Evolutionary conservation across 2,888 invertebrate species (phyloP), one percentile per base, ranked within the genome.

Genomic region (Lithophane semibrunnea): DNA sequence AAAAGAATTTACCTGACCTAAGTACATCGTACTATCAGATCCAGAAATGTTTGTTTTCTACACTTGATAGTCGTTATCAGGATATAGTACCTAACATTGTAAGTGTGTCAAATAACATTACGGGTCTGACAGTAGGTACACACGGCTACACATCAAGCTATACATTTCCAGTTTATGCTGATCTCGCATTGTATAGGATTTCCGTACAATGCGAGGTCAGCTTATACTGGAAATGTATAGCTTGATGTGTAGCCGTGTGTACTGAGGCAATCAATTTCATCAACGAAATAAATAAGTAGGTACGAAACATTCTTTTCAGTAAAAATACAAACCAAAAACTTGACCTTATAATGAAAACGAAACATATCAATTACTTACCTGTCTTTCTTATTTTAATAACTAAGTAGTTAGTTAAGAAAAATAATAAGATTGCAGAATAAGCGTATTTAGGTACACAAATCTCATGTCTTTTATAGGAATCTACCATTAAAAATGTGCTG

Each of bases 341-440:
- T 61, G 37, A 72, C 66, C 60, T 65, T 68, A 71, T 63, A 60
- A 24, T 68, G n/a, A 54, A 68, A 86, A 79, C 71, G 75, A 86
- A 69, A 85, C 85, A 86, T 85, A 85, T 85, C 86, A 85, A 86
- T 66, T 58, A 74, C 4, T 4, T 24, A 58, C 63, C 54, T 65
- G 66, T 68, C 74, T 80, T 78, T 83, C 65, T 80, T 85, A 77
- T 80, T 77, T 73, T 65, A 77, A 64, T 68, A 74, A 64, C 44
- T 80, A 29, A 29, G 29, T 29, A 67, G 18, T 10, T 81, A 64
- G n/a, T 56, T 79, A 84, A 37, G 52, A 79, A 29, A 68, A 73
- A 73, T 63, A 0, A 70, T 76, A 83, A 76, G 69, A 70, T 85
- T 72, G 60, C 80, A 64, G 56, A 63, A 63, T 75, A 75, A 69